Conservation (phyloP, 1,140 invertebrate species). For the Drosophila guanche region DNA sequence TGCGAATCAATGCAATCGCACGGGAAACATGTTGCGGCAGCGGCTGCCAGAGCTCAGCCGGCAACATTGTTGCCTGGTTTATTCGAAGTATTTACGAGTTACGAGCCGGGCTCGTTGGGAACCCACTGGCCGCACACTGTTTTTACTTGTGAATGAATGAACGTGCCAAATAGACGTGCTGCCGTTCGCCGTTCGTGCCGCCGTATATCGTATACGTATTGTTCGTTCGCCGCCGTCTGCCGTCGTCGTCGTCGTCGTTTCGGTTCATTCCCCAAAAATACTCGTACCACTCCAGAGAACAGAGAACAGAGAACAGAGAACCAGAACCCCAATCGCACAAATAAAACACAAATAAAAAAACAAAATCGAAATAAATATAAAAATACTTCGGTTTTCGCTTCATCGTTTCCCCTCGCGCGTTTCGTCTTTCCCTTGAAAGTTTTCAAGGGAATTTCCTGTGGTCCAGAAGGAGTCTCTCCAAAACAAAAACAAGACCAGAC, state of each 20-base stretch:
- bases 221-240: conserved; percentile 7
- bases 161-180: conserved; percentile 82
- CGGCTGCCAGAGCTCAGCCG: too few relatives aligned
- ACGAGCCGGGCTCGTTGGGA: conserved; percentile 66
- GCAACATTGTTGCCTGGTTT: conserved; percentile 62
- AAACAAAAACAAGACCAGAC: conserved; percentile 2
- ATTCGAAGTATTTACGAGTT: conserved; percentile 20
- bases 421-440: neutral
- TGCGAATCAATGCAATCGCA: conserved; percentile 8
- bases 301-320: conserved; percentile 27
- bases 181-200: conserved; percentile 56
- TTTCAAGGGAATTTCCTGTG: conserved; percentile 8
- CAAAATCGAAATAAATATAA: conserved; percentile 26
- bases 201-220: too few relatives aligned
- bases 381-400: conserved; percentile 3
- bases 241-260: conserved; percentile 38
- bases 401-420: too few relatives aligned
- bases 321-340: conserved; percentile 14
- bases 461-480: conserved; percentile 13
- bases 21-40: conserved; percentile 53
- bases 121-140: conserved; percentile 38
- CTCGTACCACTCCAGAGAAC: conserved; percentile 45
- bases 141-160: conserved; percentile 82
- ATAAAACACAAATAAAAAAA: conserved; percentile 32
- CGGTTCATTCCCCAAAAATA: conserved; percentile 64